Base-by-base conservation (phyloP, 2,113 vertebrate species). In the Entelurus aequoreus region DNA sequence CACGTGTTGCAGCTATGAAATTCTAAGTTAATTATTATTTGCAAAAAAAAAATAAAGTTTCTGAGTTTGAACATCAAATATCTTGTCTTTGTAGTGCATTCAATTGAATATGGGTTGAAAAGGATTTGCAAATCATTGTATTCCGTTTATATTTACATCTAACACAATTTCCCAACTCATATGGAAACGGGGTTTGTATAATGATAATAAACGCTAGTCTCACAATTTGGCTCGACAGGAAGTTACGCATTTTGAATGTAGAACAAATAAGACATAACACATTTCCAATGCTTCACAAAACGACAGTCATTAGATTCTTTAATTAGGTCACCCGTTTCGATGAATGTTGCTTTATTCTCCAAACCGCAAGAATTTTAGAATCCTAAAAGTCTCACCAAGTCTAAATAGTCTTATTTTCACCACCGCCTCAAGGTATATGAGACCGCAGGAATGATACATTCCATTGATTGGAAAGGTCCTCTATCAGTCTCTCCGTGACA, bases 401-500 rank as follows among this genome's bases (percentile, higher is more conserved):
- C 63, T 58, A 40, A 57, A 58, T 48, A 68, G 42, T 48, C 54
- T 80, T 68, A 65, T 73, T 82, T 74, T 68, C 61, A 48, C 66
- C 49, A 65, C 46, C 42, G 71, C 65, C 71, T 61, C 46, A 38
- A 67, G 73, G 69, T 66, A 76, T 48, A 57, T 65, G 65, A 79
- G 68, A 72, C 69, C 60, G 61, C 65, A 66, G 71, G 69, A 83
- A 71, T 60, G 67, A 79, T 73, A 57, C 77, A 60, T 28, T 28
- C 38, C 77, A 84, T 74, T 78, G 86, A 86, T 84, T 77, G 63
- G 71, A 74, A 76, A 78, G 68, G 21, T 63, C 52, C 51, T 35
- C 76, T 44, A 87, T 86, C 80, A 71, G 74, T 86, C 81, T 82
- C 54, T 54, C 15, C 16, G 5, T 84, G 84, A 86, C 86, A 78